phyloP scores from a whole-genome alignment of 2,797 vertebrate species.

The Kryptopterus vitreolus region DNA sequence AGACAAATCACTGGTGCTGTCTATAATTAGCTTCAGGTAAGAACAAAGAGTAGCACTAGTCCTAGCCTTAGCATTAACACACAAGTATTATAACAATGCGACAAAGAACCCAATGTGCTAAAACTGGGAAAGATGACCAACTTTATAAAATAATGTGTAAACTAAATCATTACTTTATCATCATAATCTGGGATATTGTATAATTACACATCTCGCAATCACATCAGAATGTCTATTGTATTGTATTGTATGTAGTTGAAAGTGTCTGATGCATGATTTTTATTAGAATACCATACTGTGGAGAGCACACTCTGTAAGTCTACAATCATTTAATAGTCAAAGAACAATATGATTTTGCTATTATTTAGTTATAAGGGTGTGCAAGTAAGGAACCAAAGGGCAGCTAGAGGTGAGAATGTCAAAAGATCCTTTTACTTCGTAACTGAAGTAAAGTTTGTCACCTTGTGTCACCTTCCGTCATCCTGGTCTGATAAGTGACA shows the following conservation, averaged over 20 bases:
- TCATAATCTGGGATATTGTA: background rate
- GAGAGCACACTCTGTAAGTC: background rate
- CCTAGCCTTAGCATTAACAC: constrained; percentile 20
- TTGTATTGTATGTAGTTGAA: too few species aligned
- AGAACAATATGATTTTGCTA: background rate
- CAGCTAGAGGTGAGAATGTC: background rate
- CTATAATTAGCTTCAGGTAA: constrained; percentile 76
- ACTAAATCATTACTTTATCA: background rate
- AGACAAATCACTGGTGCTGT: constrained; percentile 69
- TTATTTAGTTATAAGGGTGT: background rate
- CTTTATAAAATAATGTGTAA: background rate
- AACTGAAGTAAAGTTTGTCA: background rate
- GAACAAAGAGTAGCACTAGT: constrained; percentile 56
- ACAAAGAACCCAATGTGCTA: background rate
- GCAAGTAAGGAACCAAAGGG: background rate
- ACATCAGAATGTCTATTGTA: too few species aligned
- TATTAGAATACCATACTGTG: background rate
- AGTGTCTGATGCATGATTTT: background rate
- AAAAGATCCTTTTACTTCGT: background rate
- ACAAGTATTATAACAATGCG: background rate
- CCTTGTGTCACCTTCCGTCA: background rate
- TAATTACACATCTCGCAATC: background rate
- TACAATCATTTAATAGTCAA: background rate
- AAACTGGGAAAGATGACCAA: background rate
- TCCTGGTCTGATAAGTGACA: background rate